Base-by-base conservation (phyloP, 2,797 vertebrate genomes). In the Anguilla marmorata region DNA sequence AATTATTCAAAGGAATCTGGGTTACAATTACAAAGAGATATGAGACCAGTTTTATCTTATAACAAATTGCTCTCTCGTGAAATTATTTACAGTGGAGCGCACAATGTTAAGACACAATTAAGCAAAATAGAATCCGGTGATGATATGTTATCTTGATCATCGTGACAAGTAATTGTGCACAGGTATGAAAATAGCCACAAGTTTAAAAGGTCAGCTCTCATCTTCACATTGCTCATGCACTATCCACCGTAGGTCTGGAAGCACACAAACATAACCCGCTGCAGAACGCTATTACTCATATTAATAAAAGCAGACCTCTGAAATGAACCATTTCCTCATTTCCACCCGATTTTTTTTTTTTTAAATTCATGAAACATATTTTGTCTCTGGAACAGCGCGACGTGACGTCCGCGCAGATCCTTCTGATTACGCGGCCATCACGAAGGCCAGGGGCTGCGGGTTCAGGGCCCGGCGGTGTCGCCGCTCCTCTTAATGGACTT, bases 341-440 rank as follows among this genome's bases (percentile, higher is more conserved):
- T 88, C 50, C 30, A 85, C 8, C 30, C 37, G 37, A 37, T 48
- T 21, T 56, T 45, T 48, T 21, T 56, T 45, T 37, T n/a, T 16
- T 76, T 50, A 3, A 48, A 85, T 74, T 72, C 69, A 74, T 8
- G 30, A 84, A 88, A 88, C 74, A 24, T 24, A 85, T 85, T 84
- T 74, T 41, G 82, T 85, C 83, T 85, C 30, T 48, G 30, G 84
- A n/a, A 63, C 33, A 33, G 27, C 33, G 33, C 27, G 37, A 24
- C 11, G 56, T 85, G 52, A 85, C 84, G 41, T 60, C 84, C 41
- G 2, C 12, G 7, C 21, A 27, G 50, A 50, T 50, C 50, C 50
- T 50, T 6, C 50, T 50, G 50, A 50, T 50, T 45, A 66, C 30
- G 72, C 19, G 27, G 41, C 60, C 60, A 85, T 33, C 45, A 37